Conservation (phyloP, 2,888 invertebrate species). For the Athetis lepigone region DNA sequence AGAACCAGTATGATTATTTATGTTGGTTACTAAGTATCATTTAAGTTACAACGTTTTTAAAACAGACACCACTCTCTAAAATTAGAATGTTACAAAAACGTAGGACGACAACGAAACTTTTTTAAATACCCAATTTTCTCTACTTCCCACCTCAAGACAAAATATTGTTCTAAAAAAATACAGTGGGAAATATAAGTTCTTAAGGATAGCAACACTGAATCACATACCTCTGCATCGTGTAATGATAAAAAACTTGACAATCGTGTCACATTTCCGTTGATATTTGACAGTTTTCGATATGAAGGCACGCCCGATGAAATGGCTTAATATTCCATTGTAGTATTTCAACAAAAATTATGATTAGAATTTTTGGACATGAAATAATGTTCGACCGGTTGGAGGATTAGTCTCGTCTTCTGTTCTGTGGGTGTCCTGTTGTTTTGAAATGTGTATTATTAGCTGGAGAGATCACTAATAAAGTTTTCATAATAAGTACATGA, state of each 20-base stretch:
- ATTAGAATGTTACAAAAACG: neutral
- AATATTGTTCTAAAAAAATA: neutral
- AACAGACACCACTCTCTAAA: too few species aligned
- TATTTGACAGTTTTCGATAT: slow-evolving; percentile 85
- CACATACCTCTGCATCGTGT: slow-evolving; percentile 50
- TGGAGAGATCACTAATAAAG: neutral
- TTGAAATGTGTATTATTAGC: slow-evolving; percentile 34
- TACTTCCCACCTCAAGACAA: neutral
- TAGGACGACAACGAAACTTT: neutral
- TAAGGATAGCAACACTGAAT: slow-evolving; percentile 38
- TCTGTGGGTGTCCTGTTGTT: slow-evolving; percentile 56
- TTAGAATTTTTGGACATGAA: slow-evolving; percentile 70
- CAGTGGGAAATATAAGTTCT: neutral
- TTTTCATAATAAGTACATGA: neutral
- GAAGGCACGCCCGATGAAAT: slow-evolving; percentile 76
- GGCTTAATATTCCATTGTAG: slow-evolving; percentile 81
- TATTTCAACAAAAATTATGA: slow-evolving; percentile 82
- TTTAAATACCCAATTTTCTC: neutral
- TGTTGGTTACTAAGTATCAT: too few species aligned
- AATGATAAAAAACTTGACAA: slow-evolving; percentile 78
- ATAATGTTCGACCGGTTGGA: slow-evolving; percentile 65
- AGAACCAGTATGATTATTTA: neutral
- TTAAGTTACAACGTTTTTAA: too few species aligned
- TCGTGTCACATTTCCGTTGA: slow-evolving; percentile 87
- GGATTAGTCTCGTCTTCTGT: slow-evolving; percentile 70